Base-by-base conservation (phyloP, 2,797 vertebrate genomes). In the Brachyalestes nurse region DNA sequence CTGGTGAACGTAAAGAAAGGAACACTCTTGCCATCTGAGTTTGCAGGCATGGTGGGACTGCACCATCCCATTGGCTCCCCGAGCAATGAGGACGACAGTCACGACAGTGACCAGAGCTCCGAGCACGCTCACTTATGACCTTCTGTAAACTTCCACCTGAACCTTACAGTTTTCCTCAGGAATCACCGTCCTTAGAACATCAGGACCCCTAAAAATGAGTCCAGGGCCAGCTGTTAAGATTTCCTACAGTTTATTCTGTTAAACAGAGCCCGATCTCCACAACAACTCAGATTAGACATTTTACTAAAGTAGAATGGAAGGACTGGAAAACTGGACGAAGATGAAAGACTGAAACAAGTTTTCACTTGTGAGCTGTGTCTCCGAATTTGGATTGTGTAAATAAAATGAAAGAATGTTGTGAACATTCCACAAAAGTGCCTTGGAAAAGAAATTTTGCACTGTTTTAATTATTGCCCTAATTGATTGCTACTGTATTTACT, bases 1-100 rank as follows among this genome's bases (percentile, higher is more conserved):
- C 94, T 96, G 88, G 95, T 95, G 83, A 96, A 96, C n/a, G 95
- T 96, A 90, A 96, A 96, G 91, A 97, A 97, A 83, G 96, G 96
- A 83, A 95, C 96, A 0, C 92, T 97, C 82, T 95, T 96, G 51
- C 96, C 96, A 0, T 96, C 96, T 0, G 96, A 97, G 94, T 95
- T 96, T 58, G 95, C 96, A 1, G 95, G 95, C 77, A 94, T 96
- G 0, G 91, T 94, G 2, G 92, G 94, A 75, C 92, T 95, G 61
- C 95, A 95, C 86, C 95, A 94, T 88, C 93, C 94, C 0, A 92
- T 93, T 88, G 95, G 95, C 89, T 96, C 95, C 13, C 92, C 96
- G 83, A 93, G 90, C 40, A 96, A 96, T 0, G 96, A 96, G 70
- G 86, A 87, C 1, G 96, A 97, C 91, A 97, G 96, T 87, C 95